Base-by-base conservation (phyloP, 1,140 invertebrate genomes). In the Ceratosolen solmsi region DNA sequence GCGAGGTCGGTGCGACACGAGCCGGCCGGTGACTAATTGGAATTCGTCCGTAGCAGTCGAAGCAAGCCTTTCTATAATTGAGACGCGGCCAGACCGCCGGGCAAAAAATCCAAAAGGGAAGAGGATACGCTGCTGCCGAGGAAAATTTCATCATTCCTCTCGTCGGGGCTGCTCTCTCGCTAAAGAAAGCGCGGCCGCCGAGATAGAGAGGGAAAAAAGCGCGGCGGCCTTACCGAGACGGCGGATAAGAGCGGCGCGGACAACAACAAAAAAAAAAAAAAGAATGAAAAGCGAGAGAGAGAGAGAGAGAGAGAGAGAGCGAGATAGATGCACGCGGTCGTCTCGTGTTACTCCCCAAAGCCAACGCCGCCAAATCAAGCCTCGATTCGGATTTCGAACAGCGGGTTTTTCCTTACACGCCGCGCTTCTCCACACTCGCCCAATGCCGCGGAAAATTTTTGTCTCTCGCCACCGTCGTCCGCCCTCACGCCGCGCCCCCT, bases 1-100 rank as follows among this genome's bases (percentile, higher is more conserved):
- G 89, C 86, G 86, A 83, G 85, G 82, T 84, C 86, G 85, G 60
- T 85, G 86, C 88, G 90, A 91, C 89, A 91, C 87, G 89, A 84
- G 86, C 87, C 87, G 88, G 86, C 88, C 88, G 87, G 86, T 87
- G 89, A 91, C 90, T 91, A 91, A 91, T 91, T 91, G 90, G 90
- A 91, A 91, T 91, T 91, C 89, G 90, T 91, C 89, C 89, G 89
- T 89, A 86, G 87, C 89, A 89, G 90, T 90, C 90, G 90, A 91
- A 91, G 89, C 90, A 91, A 91, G 89, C 87, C 89, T 91, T 91
- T 91, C 90, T 91, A 90, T 91, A 92, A 92, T 92, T 92, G 90
- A 92, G 90, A 91, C 89, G 89, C 86, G 87, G 89, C 87, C 89
- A 88, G 85, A 86, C 84, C 85, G 76, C 75, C 58, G 33, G 84